phyloP scores from a whole-genome alignment of 2,113 vertebrate genomes.

The Pleuronectes platessa region DNA sequence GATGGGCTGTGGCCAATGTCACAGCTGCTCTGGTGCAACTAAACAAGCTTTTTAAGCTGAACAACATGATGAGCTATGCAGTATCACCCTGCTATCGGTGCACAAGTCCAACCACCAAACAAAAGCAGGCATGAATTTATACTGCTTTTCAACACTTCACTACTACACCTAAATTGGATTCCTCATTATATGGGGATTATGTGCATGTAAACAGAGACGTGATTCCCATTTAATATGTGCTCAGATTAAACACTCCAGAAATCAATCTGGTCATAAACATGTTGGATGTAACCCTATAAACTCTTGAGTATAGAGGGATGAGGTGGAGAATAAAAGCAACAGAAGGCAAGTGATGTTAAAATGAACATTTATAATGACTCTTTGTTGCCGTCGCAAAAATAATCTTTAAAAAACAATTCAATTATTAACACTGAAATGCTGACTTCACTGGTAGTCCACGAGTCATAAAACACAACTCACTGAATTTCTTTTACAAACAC shows the following conservation, averaged over 20 bases:
- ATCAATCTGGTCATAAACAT: background rate
- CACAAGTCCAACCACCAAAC: constrained; percentile 18
- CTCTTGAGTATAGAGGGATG: constrained; percentile 29
- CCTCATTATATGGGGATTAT: constrained; percentile 1
- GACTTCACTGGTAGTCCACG: constrained; percentile 84
- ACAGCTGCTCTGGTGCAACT: background rate
- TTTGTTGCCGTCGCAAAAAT: constrained; percentile 83
- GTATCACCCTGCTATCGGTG: background rate
- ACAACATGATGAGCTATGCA: constrained; percentile 2
- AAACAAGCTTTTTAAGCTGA: constrained; percentile 6
- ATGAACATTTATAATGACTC: constrained; percentile 85
- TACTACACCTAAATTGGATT: constrained; percentile 4
- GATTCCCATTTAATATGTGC: constrained; percentile 21
- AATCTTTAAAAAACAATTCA: constrained; percentile 83
- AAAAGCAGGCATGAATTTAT: constrained; percentile 11
- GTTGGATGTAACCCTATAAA: constrained; percentile 39
- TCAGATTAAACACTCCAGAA: constrained; percentile 21
- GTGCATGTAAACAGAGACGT: constrained; percentile 21
- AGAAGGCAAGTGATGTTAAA: constrained; percentile 82
- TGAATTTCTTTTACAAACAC: constrained; percentile 85
- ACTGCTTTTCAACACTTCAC: constrained; percentile 7
- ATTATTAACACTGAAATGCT: constrained; percentile 84
- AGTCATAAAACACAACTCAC: constrained; percentile 85
- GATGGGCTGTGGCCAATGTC: constrained; percentile 11
- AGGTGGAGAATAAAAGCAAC: constrained; percentile 72